Conservation (phyloP, 2,113 vertebrate genomes). For the Istiophorus platypterus region DNA sequence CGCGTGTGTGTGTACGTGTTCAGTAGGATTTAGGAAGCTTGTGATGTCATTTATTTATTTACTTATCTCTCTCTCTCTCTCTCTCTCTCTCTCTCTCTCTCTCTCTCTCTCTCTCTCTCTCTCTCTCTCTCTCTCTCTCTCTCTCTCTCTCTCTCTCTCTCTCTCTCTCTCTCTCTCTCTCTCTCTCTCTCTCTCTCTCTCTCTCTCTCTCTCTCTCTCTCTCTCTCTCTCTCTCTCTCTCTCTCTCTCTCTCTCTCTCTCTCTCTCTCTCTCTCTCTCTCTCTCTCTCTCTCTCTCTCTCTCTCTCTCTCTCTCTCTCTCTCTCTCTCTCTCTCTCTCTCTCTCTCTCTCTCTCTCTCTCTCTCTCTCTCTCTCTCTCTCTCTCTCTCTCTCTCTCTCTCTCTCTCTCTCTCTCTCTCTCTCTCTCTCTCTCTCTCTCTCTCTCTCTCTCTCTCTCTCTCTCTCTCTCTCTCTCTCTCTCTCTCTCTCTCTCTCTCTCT, state of each 20-base stretch:
- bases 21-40: slow-evolving; percentile 40
- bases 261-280: not conserved
- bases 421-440: not conserved
- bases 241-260: slow-evolving; percentile 1
- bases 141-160: not conserved
- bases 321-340: not conserved
- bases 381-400: slow-evolving; percentile 1
- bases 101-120: slow-evolving; percentile 1
- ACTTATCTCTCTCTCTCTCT: not conserved
- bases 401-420: not conserved
- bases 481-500: not conserved
- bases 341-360: not conserved
- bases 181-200: not conserved
- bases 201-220: not conserved
- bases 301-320: not conserved
- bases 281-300: not conserved
- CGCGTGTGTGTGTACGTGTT: too few species aligned
- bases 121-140: not conserved
- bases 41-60: slow-evolving; percentile 32
- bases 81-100: not conserved
- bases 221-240: not conserved
- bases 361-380: not conserved
- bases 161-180: not conserved
- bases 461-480: not conserved
- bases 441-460: not conserved